phyloP scores from a whole-genome alignment of 2,797 vertebrate genomes.

The Crypturellus tataupa region DNA sequence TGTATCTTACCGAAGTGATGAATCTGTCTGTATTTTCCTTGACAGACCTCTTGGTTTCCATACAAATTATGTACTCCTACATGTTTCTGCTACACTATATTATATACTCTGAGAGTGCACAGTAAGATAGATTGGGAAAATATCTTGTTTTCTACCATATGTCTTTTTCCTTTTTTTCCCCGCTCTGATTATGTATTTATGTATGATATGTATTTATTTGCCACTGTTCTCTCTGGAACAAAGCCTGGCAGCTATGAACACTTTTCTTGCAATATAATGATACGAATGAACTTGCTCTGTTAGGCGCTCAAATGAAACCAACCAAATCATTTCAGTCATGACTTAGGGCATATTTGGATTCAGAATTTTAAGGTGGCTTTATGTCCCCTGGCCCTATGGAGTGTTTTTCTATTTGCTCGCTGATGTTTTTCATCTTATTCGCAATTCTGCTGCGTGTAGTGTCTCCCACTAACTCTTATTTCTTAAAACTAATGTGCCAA shows the following conservation, averaged over 20 bases:
- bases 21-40: background rate
- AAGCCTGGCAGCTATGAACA: constrained; percentile 16
- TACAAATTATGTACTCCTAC: background rate
- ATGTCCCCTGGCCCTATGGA: background rate
- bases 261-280: background rate
- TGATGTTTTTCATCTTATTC: background rate
- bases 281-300: background rate
- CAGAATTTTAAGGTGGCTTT: constrained; percentile 3
- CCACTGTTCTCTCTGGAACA: background rate
- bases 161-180: background rate
- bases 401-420: background rate
- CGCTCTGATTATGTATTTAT: background rate
- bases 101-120: background rate
- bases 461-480: background rate
- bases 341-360: constrained; percentile 1
- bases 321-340: background rate
- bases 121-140: background rate
- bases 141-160: background rate
- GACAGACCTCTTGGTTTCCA: background rate
- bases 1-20: background rate
- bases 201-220: background rate
- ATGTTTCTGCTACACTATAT: background rate
- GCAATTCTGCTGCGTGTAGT: background rate
- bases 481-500: background rate
- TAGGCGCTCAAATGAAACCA: constrained; percentile 4